phyloP scores from a whole-genome alignment of 2,113 vertebrate species.

The Micronycteris hirsuta region DNA sequence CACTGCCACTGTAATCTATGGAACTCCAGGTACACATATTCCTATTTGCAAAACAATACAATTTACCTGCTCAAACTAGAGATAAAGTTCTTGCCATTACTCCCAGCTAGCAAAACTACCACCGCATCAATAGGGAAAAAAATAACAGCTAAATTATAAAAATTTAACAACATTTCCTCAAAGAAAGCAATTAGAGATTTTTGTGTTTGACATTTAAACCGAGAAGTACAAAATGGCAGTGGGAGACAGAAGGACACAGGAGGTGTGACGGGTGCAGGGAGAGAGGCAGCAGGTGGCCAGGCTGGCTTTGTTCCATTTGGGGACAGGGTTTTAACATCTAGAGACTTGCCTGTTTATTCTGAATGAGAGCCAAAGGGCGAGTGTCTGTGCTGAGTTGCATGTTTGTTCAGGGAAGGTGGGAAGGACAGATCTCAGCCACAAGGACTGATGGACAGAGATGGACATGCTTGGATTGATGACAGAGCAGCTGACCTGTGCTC shows the following conservation, averaged over 20 bases:
- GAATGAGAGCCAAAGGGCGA: background rate
- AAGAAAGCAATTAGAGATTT: background rate
- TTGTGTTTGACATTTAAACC: background rate
- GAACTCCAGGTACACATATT: background rate
- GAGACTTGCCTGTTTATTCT: conserved; percentile 33
- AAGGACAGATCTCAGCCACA: background rate
- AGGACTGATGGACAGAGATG: background rate
- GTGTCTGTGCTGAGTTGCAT: background rate
- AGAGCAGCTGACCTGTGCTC: background rate
- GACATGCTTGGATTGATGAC: background rate
- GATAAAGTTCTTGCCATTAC: background rate
- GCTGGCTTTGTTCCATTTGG: background rate
- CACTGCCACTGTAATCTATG: background rate
- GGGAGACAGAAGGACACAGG: background rate
- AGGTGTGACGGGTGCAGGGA: background rate
- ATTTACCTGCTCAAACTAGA: background rate
- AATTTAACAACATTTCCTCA: background rate
- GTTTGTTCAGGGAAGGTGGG: conserved; percentile 1
- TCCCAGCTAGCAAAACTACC: background rate
- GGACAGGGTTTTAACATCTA: background rate
- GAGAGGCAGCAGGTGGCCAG: background rate
- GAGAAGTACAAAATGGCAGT: background rate
- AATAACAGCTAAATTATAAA: background rate
- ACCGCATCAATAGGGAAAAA: background rate
- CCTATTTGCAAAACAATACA: background rate